phyloP scores from a whole-genome alignment of 2,797 vertebrate species.

The Sebastes steindachneri region DNA sequence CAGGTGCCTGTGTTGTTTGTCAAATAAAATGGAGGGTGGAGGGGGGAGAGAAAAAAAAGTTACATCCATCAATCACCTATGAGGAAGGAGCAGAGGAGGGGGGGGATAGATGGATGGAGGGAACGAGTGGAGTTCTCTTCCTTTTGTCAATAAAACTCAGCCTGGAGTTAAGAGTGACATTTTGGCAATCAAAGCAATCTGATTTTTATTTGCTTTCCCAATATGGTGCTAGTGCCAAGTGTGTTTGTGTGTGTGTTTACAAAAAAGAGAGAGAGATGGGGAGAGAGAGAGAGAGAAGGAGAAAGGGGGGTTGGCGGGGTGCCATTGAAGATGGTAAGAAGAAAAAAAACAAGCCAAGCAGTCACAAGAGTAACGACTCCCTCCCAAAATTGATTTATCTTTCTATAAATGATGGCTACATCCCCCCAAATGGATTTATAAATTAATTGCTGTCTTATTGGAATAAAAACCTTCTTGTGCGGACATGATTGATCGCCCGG shows the following conservation, averaged over 20 bases:
- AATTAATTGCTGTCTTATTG: slow-evolving; percentile 96
- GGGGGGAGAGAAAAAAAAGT: slow-evolving; percentile 42
- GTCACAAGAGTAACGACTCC: slow-evolving; percentile 87
- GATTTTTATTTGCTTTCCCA: slow-evolving; percentile 84
- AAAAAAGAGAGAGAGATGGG: slow-evolving; percentile 31
- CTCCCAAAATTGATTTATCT: slow-evolving; percentile 92
- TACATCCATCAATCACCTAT: slow-evolving; percentile 83
- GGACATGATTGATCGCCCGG: slow-evolving; percentile 91
- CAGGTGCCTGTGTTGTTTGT: slow-evolving; percentile 85
- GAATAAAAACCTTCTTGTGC: slow-evolving; percentile 92
- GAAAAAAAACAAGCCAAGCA: slow-evolving; percentile 70
- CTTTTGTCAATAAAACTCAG: slow-evolving; percentile 83
- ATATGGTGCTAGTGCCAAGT: slow-evolving; percentile 65
- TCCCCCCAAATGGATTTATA: slow-evolving; percentile 93
- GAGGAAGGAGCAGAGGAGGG: slow-evolving; percentile 54
- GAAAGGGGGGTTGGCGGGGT: slow-evolving; percentile 69
- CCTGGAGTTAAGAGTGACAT: slow-evolving; percentile 84
- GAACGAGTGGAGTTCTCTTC: slow-evolving; percentile 70
- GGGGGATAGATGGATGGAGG: slow-evolving; percentile 47
- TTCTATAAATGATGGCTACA: slow-evolving; percentile 95
- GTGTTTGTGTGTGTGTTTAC: slow-evolving; percentile 49
- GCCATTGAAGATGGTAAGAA: slow-evolving; percentile 75
- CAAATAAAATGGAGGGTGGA: slow-evolving; percentile 82
- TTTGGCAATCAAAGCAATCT: slow-evolving; percentile 84
- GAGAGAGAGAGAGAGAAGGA: slow-evolving; percentile 5